Evolutionary conservation across 2,797 vertebrate species (phyloP).

Genomic region (Cyclura pinguis): DNA sequence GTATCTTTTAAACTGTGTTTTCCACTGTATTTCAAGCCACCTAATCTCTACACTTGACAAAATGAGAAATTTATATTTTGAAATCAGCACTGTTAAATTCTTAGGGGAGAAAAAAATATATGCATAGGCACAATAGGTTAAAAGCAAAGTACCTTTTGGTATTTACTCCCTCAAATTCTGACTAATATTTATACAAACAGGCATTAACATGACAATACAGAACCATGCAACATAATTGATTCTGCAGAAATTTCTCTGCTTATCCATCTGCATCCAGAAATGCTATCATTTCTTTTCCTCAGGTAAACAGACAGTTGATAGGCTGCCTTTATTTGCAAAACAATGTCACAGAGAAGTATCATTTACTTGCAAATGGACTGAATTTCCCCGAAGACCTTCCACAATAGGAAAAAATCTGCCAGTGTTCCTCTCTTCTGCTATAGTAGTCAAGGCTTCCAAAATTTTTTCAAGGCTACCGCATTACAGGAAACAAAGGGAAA

Average conservation of each 20-base stretch:
- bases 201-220: not conserved
- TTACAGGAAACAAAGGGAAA: slow-evolving; percentile 27
- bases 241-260: not conserved
- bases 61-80: not conserved
- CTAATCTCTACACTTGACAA: not conserved
- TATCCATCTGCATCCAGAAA: not conserved
- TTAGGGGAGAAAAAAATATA: not conserved
- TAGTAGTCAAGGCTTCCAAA: slow-evolving; percentile 93
- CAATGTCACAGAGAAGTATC: not conserved
- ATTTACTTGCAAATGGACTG: slow-evolving; percentile 91
- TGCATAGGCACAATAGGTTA: not conserved
- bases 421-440: slow-evolving; percentile 87
- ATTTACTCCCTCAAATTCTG: not conserved
- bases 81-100: not conserved
- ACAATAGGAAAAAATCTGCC: slow-evolving; percentile 93
- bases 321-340: not conserved
- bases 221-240: not conserved
- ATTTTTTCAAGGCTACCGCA: slow-evolving; percentile 93
- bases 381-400: slow-evolving; percentile 90
- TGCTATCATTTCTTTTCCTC: not conserved
- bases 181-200: not conserved
- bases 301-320: not conserved
- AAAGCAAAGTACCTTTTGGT: not conserved
- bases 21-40: not conserved
- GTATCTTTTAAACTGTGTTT: not conserved